A percentile compares a stretch with the other conserved stretches of the same genome.
Evolutionary conservation across 2,797 vertebrate genomes (phyloP).

Genomic region (Phataginus tetradactyla): DNA sequence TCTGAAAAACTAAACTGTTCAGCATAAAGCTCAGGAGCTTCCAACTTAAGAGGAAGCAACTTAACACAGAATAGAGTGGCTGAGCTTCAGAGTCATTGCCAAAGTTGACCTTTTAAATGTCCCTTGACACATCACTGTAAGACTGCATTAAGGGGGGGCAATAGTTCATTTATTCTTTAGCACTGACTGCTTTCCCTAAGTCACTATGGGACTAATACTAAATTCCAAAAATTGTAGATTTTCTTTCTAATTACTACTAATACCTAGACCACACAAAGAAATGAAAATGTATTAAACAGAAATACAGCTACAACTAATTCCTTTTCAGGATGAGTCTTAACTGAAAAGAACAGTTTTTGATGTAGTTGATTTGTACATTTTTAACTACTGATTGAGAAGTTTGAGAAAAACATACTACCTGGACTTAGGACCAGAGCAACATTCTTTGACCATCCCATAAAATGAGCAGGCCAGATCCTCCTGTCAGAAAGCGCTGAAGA

Average conservation of each 20-base stretch:
- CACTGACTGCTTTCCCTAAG: background rate
- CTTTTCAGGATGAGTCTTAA: background rate
- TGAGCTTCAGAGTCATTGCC: background rate
- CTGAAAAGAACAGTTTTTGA: slow-evolving; percentile 26
- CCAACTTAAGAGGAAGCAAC: background rate
- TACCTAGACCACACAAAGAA: background rate
- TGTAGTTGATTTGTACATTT: background rate
- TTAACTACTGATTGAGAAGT: slow-evolving; percentile 26
- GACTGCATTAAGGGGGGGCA: background rate
- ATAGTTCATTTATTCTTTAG: slow-evolving; percentile 1
- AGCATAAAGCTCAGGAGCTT: background rate
- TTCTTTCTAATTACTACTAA: slow-evolving; percentile 28
- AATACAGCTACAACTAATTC: slow-evolving; percentile 43
- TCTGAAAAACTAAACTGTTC: background rate
- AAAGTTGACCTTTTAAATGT: background rate
- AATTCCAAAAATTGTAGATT: slow-evolving; percentile 20
- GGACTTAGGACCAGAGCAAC: background rate
- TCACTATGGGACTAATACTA: slow-evolving; percentile 13
- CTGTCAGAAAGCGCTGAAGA: background rate
- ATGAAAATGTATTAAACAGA: slow-evolving; percentile 34
- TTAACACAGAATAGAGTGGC: background rate
- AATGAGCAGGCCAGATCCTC: background rate
- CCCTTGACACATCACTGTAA: background rate
- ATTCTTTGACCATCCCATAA: background rate
- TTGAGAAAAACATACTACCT: background rate